These are phyloP conservation scores for Ooceraea biroi DNA, from an alignment of 1,140 invertebrate genomes.

Conservation along the genomic window DNA sequence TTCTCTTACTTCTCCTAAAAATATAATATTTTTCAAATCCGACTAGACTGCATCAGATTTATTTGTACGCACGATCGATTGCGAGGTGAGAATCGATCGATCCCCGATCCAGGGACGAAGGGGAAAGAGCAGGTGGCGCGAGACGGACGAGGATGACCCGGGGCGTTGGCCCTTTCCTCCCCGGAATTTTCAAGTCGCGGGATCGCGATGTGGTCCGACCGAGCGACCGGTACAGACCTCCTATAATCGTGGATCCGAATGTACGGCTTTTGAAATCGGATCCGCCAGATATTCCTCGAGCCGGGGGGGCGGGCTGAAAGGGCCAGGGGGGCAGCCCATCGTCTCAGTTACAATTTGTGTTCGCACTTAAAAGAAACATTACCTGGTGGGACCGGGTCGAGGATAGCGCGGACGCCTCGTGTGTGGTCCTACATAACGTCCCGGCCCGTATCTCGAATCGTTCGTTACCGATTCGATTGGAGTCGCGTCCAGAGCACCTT, in stretches of 20 bases:
- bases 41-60: no score
- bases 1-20: background rate
- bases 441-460: conserved; percentile 83
- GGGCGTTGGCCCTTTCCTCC: background rate
- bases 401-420: conserved; percentile 80
- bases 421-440: conserved; percentile 82
- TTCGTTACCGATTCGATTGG: conserved; percentile 86
- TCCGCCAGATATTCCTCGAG: conserved; percentile 79
- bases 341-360: conserved; percentile 87
- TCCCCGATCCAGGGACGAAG: background rate
- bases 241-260: conserved; percentile 73
- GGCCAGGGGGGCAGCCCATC: conserved; percentile 73
- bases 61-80: no score
- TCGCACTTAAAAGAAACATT: conserved; percentile 87
- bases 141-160: conserved; percentile 51
- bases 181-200: conserved; percentile 19
- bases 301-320: conserved; percentile 58
- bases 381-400: conserved; percentile 79
- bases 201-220: conserved; percentile 58
- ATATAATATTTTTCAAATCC: no score
- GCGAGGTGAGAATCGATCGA: no score
- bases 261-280: conserved; percentile 85
- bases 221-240: no score
- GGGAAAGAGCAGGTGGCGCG: background rate
- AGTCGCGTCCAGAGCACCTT: conserved; percentile 57